These are phyloP conservation scores for Euura saliciscinereae DNA, from an alignment of 1,140 invertebrate species.

Conservation along the genomic window DNA sequence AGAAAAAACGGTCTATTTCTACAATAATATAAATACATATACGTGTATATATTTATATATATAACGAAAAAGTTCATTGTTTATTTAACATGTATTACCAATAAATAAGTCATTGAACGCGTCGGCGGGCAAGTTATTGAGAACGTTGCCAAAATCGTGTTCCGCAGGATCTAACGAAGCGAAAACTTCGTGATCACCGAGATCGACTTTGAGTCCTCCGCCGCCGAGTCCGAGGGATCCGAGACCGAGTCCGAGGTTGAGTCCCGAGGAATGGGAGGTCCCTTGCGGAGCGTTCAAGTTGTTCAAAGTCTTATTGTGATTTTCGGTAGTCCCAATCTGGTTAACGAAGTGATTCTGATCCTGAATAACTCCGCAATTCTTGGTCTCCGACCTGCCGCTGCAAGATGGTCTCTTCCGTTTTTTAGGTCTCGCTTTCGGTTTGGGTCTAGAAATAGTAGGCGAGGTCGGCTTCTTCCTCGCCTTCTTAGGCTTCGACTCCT, in stretches of 20 bases:
- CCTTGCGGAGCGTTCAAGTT: slow-evolving; percentile 48
- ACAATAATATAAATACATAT: slow-evolving; percentile 14
- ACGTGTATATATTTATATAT: slow-evolving; percentile 13
- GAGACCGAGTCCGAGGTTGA: slow-evolving; percentile 47
- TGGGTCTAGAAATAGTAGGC: slow-evolving; percentile 69
- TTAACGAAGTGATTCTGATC: slow-evolving; percentile 44
- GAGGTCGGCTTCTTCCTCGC: slow-evolving; percentile 78
- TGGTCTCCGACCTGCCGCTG: slow-evolving; percentile 32
- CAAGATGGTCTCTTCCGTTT: slow-evolving; percentile 65
- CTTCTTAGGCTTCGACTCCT: slow-evolving; percentile 79
- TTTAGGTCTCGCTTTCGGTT: slow-evolving; percentile 72
- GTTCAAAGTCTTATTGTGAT: slow-evolving; percentile 52
- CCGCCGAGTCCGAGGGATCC: slow-evolving; percentile 47
- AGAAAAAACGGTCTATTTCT: slow-evolving; percentile 12
- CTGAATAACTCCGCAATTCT: slow-evolving; percentile 28
- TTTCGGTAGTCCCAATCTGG: slow-evolving; percentile 46
- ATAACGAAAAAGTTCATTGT: slow-evolving; percentile 10
- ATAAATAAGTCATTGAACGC: slow-evolving; percentile 90
- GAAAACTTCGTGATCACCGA: slow-evolving; percentile 60
- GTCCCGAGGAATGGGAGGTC: slow-evolving; percentile 45
- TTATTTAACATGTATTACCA: slow-evolving; percentile 60
- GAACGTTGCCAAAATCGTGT: slow-evolving; percentile 86
- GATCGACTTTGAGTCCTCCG: slow-evolving; percentile 50
- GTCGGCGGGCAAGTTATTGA: slow-evolving; percentile 88
- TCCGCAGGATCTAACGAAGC: slow-evolving; percentile 73